Evolutionary conservation across 2,888 invertebrate genomes (phyloP).

Genomic region (Gandaritis pyraliata): DNA sequence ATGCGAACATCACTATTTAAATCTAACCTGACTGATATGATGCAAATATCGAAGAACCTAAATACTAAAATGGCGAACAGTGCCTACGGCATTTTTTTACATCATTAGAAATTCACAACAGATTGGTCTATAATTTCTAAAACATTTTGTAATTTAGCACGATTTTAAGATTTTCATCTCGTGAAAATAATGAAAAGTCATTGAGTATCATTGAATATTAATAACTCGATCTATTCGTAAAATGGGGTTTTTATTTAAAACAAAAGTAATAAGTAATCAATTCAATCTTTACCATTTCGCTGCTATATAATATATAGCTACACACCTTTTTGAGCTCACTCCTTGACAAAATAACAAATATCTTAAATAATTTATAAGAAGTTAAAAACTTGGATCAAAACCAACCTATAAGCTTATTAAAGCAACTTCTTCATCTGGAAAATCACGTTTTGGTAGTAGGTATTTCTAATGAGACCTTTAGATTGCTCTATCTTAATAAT

Average conservation of each 20-base stretch:
- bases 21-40: constrained; percentile 32
- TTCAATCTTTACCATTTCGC: constrained; percentile 1
- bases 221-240: too few relatives aligned
- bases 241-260: too few relatives aligned
- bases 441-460: too few relatives aligned
- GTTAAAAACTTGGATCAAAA: background rate
- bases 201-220: too few relatives aligned
- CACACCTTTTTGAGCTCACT: constrained; percentile 4
- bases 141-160: background rate
- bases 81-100: background rate
- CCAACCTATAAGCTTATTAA: background rate
- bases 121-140: constrained; percentile 13
- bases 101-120: background rate
- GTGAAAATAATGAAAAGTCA: background rate
- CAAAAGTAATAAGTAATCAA: background rate
- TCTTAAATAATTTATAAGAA: background rate
- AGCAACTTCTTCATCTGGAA: background rate
- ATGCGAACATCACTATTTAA: constrained; percentile 35
- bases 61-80: background rate
- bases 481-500: too few relatives aligned
- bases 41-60: constrained; percentile 24
- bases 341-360: background rate
- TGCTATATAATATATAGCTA: background rate
- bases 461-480: too few relatives aligned
- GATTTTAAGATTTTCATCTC: background rate